Evolutionary conservation across 2,113 vertebrate species (phyloP), one percentile per base, ranked within the genome.

Genomic region (Scopus umbretta): DNA sequence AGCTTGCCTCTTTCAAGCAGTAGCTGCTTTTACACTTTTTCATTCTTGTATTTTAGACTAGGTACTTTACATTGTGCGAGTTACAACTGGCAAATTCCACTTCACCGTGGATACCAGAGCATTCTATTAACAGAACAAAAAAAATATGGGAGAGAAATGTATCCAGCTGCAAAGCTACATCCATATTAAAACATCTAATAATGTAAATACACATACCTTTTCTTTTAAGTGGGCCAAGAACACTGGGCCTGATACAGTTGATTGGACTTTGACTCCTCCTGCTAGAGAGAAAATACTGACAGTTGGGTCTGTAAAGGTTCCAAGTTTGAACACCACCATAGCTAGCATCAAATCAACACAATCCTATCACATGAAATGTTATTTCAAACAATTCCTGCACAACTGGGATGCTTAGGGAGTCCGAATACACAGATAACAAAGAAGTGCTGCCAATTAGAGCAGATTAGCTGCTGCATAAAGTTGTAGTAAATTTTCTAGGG

Each of bases 161-260:
- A 92, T 71, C 68, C 86, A 94, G 78, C 52, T 78, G 58, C 47
- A 72, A 72, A 93, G 59, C 62, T 26, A 65, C 17, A 74, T 21
- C 13, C 14, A 34, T 18, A 40, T 49, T 75, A 42, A 81, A 79
- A 68, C 19, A 92, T 6, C 53, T 47, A 34, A 50, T 25, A 59
- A 86, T 13, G 30, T 53, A 70, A 45, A 83, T 16, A 59, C 25
- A 92, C 92, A n/a, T 96, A 99, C 99, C 99, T 99, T 99, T 99
- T 83, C 99, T 99, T 98, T 99, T 99, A 49, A 99, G 97, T 38
- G 99, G 99, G 65, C 99, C 99, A 56, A 99, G 98, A 91, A 98
- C 99, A 98, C 99, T 99, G 95, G 99, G 99, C 95, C 99, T 98
- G 97, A 99, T 99, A 94, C 99, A 99, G 97, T 99, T 99, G 97